phyloP scores from a whole-genome alignment of 2,888 invertebrate species.

The Polietes domitor region DNA sequence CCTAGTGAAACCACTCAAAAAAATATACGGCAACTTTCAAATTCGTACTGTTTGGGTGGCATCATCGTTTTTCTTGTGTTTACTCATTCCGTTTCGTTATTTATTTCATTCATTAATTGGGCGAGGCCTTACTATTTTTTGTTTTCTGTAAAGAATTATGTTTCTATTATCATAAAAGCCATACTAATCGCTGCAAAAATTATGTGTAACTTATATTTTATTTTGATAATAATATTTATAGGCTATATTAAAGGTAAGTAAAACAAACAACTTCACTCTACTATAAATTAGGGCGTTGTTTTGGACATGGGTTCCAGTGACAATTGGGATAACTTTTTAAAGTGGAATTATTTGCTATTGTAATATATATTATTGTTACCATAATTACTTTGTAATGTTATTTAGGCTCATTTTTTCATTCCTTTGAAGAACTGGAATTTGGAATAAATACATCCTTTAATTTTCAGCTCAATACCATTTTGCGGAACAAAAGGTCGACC shows the following conservation, averaged over 20 bases:
- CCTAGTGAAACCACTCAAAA: too few relatives aligned
- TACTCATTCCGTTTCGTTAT: constrained; percentile 32
- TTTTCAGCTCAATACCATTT: constrained; percentile 77
- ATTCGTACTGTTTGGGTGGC: too few relatives aligned
- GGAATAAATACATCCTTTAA: neutral
- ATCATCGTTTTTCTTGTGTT: constrained; percentile 32
- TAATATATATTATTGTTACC: neutral
- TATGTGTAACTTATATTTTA: constrained; percentile 45
- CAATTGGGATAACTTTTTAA: neutral
- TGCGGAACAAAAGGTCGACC: constrained; percentile 73
- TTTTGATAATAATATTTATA: neutral
- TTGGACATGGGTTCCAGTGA: neutral
- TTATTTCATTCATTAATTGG: constrained; percentile 55
- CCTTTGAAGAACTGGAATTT: neutral
- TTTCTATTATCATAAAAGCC: constrained; percentile 26
- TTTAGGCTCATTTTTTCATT: neutral
- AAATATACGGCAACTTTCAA: too few relatives aligned
- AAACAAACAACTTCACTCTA: neutral
- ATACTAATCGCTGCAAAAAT: constrained; percentile 14
- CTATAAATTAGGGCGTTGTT: constrained; percentile 4
- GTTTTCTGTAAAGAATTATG: constrained; percentile 42
- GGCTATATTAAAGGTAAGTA: constrained; percentile 49
- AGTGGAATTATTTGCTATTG: neutral
- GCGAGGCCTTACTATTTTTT: constrained; percentile 56
- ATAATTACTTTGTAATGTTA: neutral